A percentile compares a stretch with the other conserved stretches of the same genome.
Conservation (phyloP, 2,113 vertebrate species). For the Solenodon paradoxus region DNA sequence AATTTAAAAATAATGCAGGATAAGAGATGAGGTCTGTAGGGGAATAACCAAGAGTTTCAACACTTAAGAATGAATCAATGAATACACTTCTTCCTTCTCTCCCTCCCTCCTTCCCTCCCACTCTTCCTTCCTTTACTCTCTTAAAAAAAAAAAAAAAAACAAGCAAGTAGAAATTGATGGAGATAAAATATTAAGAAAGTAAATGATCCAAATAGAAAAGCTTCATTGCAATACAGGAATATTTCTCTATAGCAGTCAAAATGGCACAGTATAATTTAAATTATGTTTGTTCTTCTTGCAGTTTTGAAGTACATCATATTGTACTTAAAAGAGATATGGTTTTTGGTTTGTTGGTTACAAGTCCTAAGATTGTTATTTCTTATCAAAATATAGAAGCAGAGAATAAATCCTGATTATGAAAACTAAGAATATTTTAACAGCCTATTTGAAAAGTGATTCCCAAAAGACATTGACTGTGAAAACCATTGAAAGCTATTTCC, state of each 20-base stretch:
- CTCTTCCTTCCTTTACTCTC: too few species aligned
- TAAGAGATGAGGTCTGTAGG: not conserved
- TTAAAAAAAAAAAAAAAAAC: too few species aligned
- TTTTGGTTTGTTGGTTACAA: constrained; percentile 6
- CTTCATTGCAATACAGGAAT: not conserved
- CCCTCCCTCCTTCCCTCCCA: too few species aligned
- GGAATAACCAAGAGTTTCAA: not conserved
- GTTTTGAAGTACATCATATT: not conserved
- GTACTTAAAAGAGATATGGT: not conserved
- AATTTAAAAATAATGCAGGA: not conserved
- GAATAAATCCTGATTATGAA: not conserved
- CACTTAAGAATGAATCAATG: not conserved
- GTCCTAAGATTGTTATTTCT: not conserved
- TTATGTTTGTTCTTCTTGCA: not conserved
- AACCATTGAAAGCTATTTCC: constrained; percentile 47
- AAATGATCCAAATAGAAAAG: not conserved
- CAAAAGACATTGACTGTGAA: constrained; percentile 1
- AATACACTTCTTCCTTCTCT: too few species aligned
- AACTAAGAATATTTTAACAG: not conserved
- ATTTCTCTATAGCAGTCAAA: not conserved
- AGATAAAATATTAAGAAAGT: not conserved
- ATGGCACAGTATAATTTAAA: not conserved
- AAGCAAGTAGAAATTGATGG: not conserved
- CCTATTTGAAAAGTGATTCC: constrained; percentile 38
- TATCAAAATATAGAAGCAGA: not conserved